Base-by-base conservation (phyloP, 2,888 invertebrate species). In the Diloba caeruleocephala region DNA sequence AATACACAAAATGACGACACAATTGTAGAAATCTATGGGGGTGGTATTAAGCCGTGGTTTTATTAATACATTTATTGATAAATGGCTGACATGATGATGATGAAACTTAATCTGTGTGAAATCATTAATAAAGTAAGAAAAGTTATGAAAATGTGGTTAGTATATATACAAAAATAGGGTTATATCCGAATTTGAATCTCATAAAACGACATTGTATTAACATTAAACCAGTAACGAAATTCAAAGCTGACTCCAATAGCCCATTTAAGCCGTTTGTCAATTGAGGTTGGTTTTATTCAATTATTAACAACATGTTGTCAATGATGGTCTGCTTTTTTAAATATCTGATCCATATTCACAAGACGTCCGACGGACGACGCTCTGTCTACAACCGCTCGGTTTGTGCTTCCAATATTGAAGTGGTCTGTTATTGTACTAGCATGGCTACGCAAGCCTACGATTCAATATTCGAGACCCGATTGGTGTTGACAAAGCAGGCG, bases 331-430 rank as follows among this genome's bases (percentile, higher is more conserved):
- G 60, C 55, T 62, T 52, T 66, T 76, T 73, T 76, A 66, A 77
- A 73, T 59, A 74, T 71, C 71, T 74, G 65, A 59, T 78, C 65
- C 73, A 72, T 81, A 80, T 81, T 78, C 79, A 76, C 43, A 58
- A 64, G 62, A 58, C 72, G 74, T 74, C 39, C 57, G 61, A 41
- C 52, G 42, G 43, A 52, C 44, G n/a, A n/a, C n/a, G n/a, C 56
- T 58, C 60, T 65, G 76, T 74, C 65, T 71, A 60, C 64, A 57
- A 56, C 65, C 65, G 50, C 26, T 14, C 17, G 14, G 14, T 36
- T 21, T 21, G 7, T 36, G 9, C 13, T 36, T 21, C 13, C 23
- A 36, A 36, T 36, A n/a, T 17, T 15, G 10, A 29, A 55, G 33
- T 42, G 33, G 10, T 29, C 10, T 25, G 25, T 46, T 37, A 44